phyloP scores from a whole-genome alignment of 1,140 invertebrate species.

The Procambarus virginalis region DNA sequence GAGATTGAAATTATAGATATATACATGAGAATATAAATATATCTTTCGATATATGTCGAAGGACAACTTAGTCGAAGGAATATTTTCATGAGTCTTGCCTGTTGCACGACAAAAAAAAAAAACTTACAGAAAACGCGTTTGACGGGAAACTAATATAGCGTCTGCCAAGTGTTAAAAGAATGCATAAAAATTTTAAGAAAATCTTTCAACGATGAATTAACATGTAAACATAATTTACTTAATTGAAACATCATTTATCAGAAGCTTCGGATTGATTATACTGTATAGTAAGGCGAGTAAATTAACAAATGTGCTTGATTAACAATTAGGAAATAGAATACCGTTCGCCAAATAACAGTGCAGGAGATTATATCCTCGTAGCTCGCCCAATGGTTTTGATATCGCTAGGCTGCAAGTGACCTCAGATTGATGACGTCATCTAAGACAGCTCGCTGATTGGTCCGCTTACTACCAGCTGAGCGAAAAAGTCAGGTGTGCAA shows the following conservation, averaged over 20 bases:
- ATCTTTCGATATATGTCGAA: constrained; percentile 17
- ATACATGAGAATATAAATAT: constrained; percentile 5
- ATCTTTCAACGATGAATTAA: constrained; percentile 11
- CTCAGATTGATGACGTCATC: constrained; percentile 42
- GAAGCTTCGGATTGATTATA: constrained; percentile 30
- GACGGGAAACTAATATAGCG: constrained; percentile 19
- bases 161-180: neutral
- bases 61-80: neutral
- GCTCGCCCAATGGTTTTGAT: constrained; percentile 42
- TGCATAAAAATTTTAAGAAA: constrained; percentile 19
- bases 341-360: neutral
- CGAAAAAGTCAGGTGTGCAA: constrained; percentile 18
- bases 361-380: constrained; percentile 31
- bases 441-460: constrained; percentile 34
- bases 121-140: constrained; percentile 8
- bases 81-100: neutral
- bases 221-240: constrained; percentile 35
- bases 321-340: constrained; percentile 23
- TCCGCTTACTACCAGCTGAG: neutral
- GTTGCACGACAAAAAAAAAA: neutral
- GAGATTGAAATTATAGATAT: neutral
- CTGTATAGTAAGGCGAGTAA: constrained; percentile 35
- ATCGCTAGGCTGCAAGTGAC: constrained; percentile 35
- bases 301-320: constrained; percentile 43
- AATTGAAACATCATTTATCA: constrained; percentile 27